Conservation (phyloP, 30 jellyfish, hydroid and myxozoan genomes). For the Rhopilema esculentum region DNA sequence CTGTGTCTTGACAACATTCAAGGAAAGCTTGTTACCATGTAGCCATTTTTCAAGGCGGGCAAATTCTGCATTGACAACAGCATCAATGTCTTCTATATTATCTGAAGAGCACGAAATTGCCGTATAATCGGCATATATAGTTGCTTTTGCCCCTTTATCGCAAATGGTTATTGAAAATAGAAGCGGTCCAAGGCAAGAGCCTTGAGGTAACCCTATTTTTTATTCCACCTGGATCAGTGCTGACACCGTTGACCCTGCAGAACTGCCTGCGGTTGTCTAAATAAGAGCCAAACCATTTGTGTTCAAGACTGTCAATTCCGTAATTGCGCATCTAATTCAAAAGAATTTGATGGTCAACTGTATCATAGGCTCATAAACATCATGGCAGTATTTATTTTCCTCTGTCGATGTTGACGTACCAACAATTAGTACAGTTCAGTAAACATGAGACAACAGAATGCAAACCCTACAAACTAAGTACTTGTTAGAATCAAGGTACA, state of each 20-base stretch:
- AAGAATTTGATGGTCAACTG: too few species aligned
- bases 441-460: not conserved
- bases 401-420: slow-evolving; percentile 18
- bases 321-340: slow-evolving; percentile 9
- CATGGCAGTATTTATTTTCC: slow-evolving; percentile 22
- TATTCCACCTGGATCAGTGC: not conserved
- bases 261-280: slow-evolving; percentile 30
- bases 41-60: slow-evolving; percentile 33
- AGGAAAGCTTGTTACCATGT: slow-evolving; percentile 21
- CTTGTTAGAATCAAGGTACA: slow-evolving; percentile 24
- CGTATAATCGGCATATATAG: slow-evolving; percentile 37
- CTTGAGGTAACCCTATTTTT: slow-evolving; percentile 15
- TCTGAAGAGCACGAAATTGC: slow-evolving; percentile 37
- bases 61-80: slow-evolving; percentile 38
- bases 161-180: slow-evolving; percentile 5
- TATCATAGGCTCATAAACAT: too few species aligned
- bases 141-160: slow-evolving; percentile 1
- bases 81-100: slow-evolving; percentile 36
- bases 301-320: slow-evolving; percentile 9
- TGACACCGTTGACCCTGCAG: slow-evolving; percentile 40
- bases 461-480: not conserved
- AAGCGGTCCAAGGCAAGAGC: slow-evolving; percentile 54
- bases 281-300: slow-evolving; percentile 36
- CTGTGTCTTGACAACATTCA: too few species aligned
- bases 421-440: not conserved